Conservation (phyloP, 1,140 invertebrate genomes). For the Sinella curviseta region DNA sequence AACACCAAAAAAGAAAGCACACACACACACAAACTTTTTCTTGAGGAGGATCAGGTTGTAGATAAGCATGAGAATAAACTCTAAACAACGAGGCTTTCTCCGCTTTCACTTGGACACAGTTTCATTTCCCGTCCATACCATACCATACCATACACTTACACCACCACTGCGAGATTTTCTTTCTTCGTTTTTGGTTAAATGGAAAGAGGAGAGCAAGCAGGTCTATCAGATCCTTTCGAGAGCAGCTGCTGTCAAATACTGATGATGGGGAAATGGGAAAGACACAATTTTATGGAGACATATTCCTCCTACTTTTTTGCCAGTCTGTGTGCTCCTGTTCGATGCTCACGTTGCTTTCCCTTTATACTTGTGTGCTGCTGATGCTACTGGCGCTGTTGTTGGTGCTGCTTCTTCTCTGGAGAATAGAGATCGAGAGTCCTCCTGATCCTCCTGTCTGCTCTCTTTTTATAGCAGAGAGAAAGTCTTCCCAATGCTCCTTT, state of each 20-base stretch:
- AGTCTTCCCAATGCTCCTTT: neutral
- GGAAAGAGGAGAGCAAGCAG: neutral
- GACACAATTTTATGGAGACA: constrained; percentile 16
- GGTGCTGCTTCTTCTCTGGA: neutral
- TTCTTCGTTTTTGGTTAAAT: neutral
- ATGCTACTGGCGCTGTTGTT: neutral
- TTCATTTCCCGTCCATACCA: neutral
- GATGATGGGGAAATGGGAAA: constrained; percentile 19
- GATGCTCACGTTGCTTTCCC: neutral
- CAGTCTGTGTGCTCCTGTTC: neutral
- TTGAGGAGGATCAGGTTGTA: neutral
- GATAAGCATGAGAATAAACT: neutral
- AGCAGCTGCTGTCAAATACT: constrained; percentile 24
- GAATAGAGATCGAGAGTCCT: neutral
- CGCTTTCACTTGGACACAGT: neutral
- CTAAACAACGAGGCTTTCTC: neutral
- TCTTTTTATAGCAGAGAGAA: neutral
- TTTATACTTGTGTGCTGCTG: neutral
- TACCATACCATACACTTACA: neutral
- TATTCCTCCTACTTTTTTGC: neutral
- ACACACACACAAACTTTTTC: neutral
- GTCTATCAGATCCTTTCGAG: constrained; percentile 13
- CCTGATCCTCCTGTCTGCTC: neutral
- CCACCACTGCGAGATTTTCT: neutral
- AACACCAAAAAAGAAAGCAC: neutral